A percentile compares a stretch with the other conserved stretches of the same genome.
Evolutionary conservation across 1,140 invertebrate species (phyloP).

Genomic region (Aleiodes sp.): DNA sequence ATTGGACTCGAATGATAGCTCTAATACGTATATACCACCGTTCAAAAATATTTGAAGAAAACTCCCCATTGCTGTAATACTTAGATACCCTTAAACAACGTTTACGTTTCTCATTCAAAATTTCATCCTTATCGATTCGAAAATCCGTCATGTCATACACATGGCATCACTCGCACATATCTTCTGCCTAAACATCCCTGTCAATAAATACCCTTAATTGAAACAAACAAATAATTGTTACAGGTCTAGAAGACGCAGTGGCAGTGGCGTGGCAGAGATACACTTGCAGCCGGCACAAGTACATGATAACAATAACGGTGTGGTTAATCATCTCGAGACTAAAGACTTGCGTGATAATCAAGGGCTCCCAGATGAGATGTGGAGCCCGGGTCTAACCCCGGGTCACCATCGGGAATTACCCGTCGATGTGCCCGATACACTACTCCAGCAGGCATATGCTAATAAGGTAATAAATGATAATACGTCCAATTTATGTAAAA

Average conservation of each 20-base stretch:
- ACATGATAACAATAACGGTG: slow-evolving; percentile 61
- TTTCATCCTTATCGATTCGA: too few relatives aligned
- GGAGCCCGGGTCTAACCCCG: slow-evolving; percentile 63
- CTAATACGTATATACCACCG: too few relatives aligned
- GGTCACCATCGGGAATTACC: slow-evolving; percentile 95
- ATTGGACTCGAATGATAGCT: too few relatives aligned
- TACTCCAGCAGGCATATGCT: slow-evolving; percentile 91
- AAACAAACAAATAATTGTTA: slow-evolving; percentile 34
- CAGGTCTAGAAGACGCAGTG: slow-evolving; percentile 61
- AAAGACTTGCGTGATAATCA: slow-evolving; percentile 55
- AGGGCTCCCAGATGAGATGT: slow-evolving; percentile 63
- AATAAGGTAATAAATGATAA: slow-evolving; percentile 75
- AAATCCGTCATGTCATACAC: too few relatives aligned
- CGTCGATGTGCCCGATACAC: slow-evolving; percentile 96
- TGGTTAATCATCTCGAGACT: slow-evolving; percentile 40
- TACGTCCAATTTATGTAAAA: slow-evolving; percentile 68
- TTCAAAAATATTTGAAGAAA: too few relatives aligned
- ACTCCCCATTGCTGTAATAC: too few relatives aligned
- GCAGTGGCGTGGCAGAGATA: slow-evolving; percentile 59
- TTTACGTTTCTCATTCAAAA: too few relatives aligned
- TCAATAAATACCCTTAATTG: too few relatives aligned
- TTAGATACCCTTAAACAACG: too few relatives aligned
- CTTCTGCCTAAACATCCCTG: too few relatives aligned
- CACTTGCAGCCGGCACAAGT: slow-evolving; percentile 58
- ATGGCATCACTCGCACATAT: too few relatives aligned